Base-by-base conservation (phyloP, 1,140 invertebrate species). In the Drosophila persimilis region DNA sequence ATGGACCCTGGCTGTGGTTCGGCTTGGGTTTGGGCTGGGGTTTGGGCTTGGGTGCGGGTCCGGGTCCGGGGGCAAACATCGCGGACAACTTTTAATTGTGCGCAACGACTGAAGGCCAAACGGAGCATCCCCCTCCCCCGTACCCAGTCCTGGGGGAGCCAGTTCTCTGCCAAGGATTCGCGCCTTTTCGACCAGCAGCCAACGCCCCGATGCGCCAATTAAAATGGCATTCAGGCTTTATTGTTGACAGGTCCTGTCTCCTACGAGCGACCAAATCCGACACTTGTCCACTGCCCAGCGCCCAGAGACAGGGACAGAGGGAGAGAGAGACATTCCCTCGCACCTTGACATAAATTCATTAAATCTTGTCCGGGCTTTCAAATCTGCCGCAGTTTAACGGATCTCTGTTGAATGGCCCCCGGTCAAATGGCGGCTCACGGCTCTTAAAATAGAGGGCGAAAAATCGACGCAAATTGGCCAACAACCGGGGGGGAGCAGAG, bases 51-150 rank as follows among this genome's bases (percentile, higher is more conserved):
- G 17, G 17, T 17, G 15, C 15, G 20, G 2, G 20, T 20, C n/a
- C n/a, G n/a, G n/a, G n/a, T n/a, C 1, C 20, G 20, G 20, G 20
- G 20, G 1, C 20, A 20, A 20, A 20, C 20, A 20, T 20, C 56
- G 47, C 57, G 73, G 41, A 62, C 59, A 86, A 86, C 55, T 86
- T 86, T 86, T 86, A 86, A 86, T 86, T 86, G 77, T 64, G 65
- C 81, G 77, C 73, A 77, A 75, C 86, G 81, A 71, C 61, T 62
- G 59, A 73, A 73, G 48, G 63, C 60, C 56, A 76, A 69, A 59
- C 70, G 61, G 39, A 67, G 73, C 47, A 53, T 53, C 43, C 24
- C 29, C 29, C 26, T 44, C n/a, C n/a, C 47, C 26, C 22, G 35
- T 15, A n/a, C 20, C 46, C n/a, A n/a, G 24, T 73, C 71, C 60